These are phyloP conservation scores for Embiotoca jacksoni DNA, from an alignment of 2,113 vertebrate species.

Conservation along the genomic window DNA sequence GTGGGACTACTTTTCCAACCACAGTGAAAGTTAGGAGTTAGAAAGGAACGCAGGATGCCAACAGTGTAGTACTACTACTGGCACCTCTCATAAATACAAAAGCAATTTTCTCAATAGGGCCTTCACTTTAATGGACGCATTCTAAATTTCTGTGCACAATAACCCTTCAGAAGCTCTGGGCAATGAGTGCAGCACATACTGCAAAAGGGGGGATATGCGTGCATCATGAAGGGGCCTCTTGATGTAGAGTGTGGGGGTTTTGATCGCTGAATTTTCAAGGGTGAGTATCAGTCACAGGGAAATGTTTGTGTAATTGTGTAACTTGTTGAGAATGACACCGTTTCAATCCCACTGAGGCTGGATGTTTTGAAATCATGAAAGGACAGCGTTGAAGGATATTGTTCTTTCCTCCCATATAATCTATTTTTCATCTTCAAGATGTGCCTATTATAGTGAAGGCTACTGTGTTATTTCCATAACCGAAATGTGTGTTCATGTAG, in stretches of 20 bases:
- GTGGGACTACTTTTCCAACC: constrained; percentile 1
- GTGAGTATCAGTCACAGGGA: constrained; percentile 24
- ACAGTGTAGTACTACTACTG: constrained; percentile 6
- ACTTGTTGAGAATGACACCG: constrained; percentile 13
- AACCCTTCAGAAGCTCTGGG: constrained; percentile 39
- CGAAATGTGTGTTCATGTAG: too few species aligned
- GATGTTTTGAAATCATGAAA: neutral
- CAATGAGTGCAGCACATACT: constrained; percentile 26
- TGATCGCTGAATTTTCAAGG: constrained; percentile 31
- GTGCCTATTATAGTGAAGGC: too few species aligned
- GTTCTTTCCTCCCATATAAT: too few species aligned
- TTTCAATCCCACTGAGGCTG: neutral
- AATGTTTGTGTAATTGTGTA: constrained; percentile 26
- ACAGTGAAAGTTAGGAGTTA: neutral
- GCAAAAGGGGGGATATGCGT: constrained; percentile 17
- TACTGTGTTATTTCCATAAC: too few species aligned
- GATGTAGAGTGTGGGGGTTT: constrained; percentile 40
- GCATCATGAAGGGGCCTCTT: constrained; percentile 40
- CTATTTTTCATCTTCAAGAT: too few species aligned
- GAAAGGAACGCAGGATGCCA: neutral
- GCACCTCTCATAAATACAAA: constrained; percentile 50
- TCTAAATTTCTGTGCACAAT: constrained; percentile 43
- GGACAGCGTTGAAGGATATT: too few species aligned
- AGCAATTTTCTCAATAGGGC: constrained; percentile 57
- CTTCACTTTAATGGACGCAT: constrained; percentile 45